These are phyloP conservation scores for Microtus richardsoni DNA, from an alignment of 2,113 vertebrate species.

Conservation along the genomic window DNA sequence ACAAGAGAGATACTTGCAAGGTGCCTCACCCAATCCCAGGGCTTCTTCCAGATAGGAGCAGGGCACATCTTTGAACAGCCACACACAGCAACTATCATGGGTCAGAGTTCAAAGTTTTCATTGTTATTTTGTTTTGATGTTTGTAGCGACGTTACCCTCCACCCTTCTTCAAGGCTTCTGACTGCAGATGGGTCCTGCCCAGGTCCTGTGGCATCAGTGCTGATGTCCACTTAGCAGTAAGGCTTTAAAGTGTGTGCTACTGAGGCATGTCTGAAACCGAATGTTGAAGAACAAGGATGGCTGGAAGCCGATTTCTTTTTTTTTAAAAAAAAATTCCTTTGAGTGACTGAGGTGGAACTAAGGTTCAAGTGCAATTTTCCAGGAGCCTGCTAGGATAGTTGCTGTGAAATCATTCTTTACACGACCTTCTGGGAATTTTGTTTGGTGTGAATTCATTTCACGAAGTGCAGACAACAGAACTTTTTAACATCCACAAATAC, in stretches of 20 bases:
- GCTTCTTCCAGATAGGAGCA: background rate
- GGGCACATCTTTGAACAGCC: conserved; percentile 22
- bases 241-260: conserved; percentile 56
- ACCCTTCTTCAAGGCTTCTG: background rate
- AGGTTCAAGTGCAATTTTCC: conserved; percentile 78
- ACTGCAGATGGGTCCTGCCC: background rate
- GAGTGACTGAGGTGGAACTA: conserved; percentile 75
- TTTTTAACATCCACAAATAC: conserved; percentile 69
- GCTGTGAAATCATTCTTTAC: conserved; percentile 72
- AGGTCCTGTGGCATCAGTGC: background rate
- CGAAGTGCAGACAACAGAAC: conserved; percentile 24
- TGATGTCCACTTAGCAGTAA: background rate
- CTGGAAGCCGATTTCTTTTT: conserved; percentile 72
- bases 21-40: background rate
- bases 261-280: conserved; percentile 38
- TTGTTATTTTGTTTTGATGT: background rate
- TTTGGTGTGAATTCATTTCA: conserved; percentile 68
- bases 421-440: conserved; percentile 72
- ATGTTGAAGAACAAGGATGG: conserved; percentile 60
- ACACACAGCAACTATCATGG: background rate
- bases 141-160: background rate
- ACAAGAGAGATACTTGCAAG: background rate
- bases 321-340: conserved; percentile 70
- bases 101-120: background rate
- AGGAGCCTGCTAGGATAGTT: conserved; percentile 66